Conservation (phyloP, 2,888 invertebrate species). For the Clunio marinus region DNA sequence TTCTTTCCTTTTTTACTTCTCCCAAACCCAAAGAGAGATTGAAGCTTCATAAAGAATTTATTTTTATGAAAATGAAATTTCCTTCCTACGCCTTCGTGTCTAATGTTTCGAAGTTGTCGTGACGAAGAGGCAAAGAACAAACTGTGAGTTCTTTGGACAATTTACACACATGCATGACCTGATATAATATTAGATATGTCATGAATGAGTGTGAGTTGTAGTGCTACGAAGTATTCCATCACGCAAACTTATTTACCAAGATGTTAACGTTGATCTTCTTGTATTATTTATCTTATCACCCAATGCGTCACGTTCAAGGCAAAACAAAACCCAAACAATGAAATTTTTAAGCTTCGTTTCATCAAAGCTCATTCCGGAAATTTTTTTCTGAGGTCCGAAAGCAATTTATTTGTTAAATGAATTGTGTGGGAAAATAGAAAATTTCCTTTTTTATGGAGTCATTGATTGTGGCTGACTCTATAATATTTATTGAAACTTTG, state of each 20-base stretch:
- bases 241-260: neutral
- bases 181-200: neutral
- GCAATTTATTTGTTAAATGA: too few species aligned
- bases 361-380: neutral
- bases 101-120: neutral
- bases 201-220: neutral
- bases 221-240: neutral
- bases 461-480: neutral
- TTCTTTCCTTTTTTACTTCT: too few species aligned
- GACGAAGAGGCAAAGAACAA: neutral
- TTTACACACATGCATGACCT: neutral
- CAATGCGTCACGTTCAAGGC: too few species aligned
- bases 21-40: neutral
- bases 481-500: neutral
- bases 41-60: conserved; percentile 25
- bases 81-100: conserved; percentile 7
- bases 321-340: neutral
- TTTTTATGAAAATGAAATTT: conserved; percentile 37
- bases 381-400: neutral
- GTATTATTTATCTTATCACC: too few species aligned
- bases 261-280: too few species aligned
- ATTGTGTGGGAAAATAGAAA: neutral
- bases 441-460: neutral
- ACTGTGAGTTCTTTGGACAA: neutral
- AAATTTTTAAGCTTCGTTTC: too few species aligned